These are phyloP conservation scores for Mustelus asterias DNA, from an alignment of 2,113 vertebrate genomes.

Conservation along the genomic window DNA sequence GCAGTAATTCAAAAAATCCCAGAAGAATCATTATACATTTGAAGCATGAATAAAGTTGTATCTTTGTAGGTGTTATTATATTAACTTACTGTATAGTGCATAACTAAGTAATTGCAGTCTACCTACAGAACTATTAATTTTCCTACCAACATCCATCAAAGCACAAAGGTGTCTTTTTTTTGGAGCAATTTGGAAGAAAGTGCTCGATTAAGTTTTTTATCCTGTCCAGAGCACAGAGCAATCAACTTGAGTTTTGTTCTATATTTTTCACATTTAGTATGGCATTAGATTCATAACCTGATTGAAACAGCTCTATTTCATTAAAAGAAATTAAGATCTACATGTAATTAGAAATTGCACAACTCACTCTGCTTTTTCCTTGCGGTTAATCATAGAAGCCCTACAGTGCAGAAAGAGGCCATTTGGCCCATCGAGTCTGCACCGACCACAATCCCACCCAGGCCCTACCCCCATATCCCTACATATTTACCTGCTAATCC, in stretches of 20 bases:
- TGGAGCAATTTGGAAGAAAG: background rate
- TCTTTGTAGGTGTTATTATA: background rate
- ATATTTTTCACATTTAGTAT: background rate
- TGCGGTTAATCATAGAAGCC: no score
- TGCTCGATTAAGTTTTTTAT: background rate
- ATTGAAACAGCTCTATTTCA: background rate
- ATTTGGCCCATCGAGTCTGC: no score
- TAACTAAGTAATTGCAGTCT: conserved; percentile 16
- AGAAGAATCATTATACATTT: background rate
- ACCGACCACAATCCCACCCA: no score
- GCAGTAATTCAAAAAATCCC: background rate
- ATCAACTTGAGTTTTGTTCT: background rate
- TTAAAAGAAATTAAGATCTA: background rate
- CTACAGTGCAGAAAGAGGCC: no score
- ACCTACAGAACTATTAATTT: conserved; percentile 11
- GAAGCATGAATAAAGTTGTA: background rate
- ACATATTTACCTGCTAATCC: no score
- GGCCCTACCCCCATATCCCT: no score
- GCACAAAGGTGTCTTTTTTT: background rate
- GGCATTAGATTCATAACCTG: background rate
- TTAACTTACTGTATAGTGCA: background rate
- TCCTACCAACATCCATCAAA: background rate
- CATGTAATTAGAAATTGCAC: background rate
- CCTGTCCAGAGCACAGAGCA: background rate
- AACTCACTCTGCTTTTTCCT: background rate